phyloP scores from a whole-genome alignment of 2,888 invertebrate species.

The Quadriops clusia region DNA sequence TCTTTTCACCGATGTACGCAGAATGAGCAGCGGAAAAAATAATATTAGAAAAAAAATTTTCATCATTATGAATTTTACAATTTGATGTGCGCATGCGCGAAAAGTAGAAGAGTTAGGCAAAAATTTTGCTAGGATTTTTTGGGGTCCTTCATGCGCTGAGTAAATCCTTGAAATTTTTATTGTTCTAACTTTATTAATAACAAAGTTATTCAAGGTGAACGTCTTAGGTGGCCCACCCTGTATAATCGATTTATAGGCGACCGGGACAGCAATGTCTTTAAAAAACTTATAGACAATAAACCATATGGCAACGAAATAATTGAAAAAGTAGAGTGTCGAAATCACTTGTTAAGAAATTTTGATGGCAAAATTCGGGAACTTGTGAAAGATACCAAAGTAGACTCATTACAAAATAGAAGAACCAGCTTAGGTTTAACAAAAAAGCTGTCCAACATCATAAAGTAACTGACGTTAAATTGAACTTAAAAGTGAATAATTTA shows the following conservation, averaged over 20 bases:
- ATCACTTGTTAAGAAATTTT: constrained; percentile 16
- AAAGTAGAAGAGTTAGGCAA: too few species aligned
- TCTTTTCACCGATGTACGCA: too few species aligned
- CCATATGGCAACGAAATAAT: constrained; percentile 12
- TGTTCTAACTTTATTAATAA: too few species aligned
- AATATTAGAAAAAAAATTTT: too few species aligned
- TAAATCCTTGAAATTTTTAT: too few species aligned
- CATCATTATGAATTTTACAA: too few species aligned
- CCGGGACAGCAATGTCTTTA: constrained; percentile 15
- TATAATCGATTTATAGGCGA: constrained; percentile 15
- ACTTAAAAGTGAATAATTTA: neutral
- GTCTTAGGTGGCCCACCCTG: too few species aligned
- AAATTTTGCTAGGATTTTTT: too few species aligned
- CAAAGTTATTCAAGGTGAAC: too few species aligned
- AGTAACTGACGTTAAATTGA: neutral
- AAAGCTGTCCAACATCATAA: constrained; percentile 6
- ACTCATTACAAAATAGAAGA: neutral
- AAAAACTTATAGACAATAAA: constrained; percentile 9
- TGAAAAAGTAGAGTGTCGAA: constrained; percentile 16
- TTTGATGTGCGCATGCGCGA: too few species aligned
- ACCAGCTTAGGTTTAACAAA: constrained; percentile 5
- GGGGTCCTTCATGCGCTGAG: too few species aligned
- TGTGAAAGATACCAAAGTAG: constrained; percentile 3
- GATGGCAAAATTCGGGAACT: constrained; percentile 9
- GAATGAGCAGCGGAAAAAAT: too few species aligned